Conservation (phyloP, 2,888 invertebrate species). For the Andrena flavipes region DNA sequence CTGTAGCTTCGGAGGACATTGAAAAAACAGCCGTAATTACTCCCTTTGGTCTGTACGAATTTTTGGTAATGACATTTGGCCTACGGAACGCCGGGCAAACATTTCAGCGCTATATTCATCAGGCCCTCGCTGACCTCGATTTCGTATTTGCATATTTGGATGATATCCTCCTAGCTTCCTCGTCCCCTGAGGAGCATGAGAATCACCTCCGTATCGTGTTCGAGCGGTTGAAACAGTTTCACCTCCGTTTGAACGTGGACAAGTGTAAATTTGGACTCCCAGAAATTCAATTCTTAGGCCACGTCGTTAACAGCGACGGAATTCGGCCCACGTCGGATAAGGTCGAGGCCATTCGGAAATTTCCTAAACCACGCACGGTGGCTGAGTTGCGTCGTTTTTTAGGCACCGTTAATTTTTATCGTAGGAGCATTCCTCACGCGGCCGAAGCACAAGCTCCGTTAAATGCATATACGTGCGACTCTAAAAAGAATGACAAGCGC, state of each 20-base stretch:
- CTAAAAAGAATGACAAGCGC: too few species aligned
- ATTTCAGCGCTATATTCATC: not conserved
- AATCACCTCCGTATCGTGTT: not conserved
- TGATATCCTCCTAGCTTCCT: not conserved
- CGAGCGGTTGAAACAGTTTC: not conserved
- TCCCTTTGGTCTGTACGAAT: not conserved
- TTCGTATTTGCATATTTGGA: not conserved
- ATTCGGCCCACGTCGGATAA: too few species aligned
- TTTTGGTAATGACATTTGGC: not conserved
- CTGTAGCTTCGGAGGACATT: too few species aligned
- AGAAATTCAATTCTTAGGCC: too few species aligned
- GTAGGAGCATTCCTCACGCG: too few species aligned
- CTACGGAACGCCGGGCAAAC: not conserved
- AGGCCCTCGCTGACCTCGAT: not conserved
- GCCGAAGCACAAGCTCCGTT: too few species aligned
- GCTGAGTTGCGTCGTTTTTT: too few species aligned
- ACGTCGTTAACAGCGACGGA: too few species aligned
- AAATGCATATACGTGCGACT: too few species aligned
- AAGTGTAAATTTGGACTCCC: not conserved
- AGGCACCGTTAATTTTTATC: too few species aligned
- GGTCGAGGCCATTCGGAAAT: too few species aligned
- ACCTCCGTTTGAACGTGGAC: not conserved
- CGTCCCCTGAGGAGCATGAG: not conserved
- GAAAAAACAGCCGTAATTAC: not conserved
- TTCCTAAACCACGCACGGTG: too few species aligned